Base-by-base conservation (phyloP, 2,797 vertebrate genomes). In the Sebastiscus tertius region DNA sequence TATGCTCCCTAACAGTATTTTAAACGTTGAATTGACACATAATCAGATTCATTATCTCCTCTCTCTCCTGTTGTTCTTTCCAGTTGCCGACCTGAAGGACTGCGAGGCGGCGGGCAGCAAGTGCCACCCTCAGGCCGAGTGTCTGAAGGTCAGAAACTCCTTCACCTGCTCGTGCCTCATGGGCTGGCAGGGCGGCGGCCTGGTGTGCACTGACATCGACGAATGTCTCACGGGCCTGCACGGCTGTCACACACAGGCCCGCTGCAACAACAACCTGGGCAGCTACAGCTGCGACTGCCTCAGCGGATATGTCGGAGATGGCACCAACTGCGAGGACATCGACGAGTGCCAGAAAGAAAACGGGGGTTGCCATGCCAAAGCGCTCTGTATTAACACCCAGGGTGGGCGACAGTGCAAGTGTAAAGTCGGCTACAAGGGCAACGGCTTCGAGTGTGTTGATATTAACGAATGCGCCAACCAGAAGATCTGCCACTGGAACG, bases 401-500 rank as follows among this genome's bases (percentile, higher is more conserved):
- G 96, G 96, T 2, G 92, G 94, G 5, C 87, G 93, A 54, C 75
- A 18, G 5, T 97, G 97, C 73, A 54, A 29, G n/a, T 97, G 97
- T 79, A 90, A 66, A 81, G 16, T 1, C 0, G 97, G 97, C n/a
- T 97, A 96, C 62, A 79, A 0, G 0, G 97, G 97, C 12, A 83
- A 95, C 12, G 96, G 96, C 18, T 91, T 95, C 52, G 73, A 87
- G 31, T 97, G 97, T 49, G 22, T 34, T 0, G 97, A 97, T 79
- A 33, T 89, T 20, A 84, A 97, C 4, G 96, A 97, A 86, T 97
- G 97, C 22, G 5, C 58, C 2, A 83, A 2, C 11, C 54, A 42
- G 6, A 66, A 75, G 20, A 93, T 88, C 70, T 97, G 97, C 85
- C 97, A 97, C 66, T 97, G 97, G 96, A 96, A 96, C 4, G 97